Percentiles rank a stretch among this genome's conserved stretches.
These are phyloP conservation scores for Celastrina argiolus DNA, from an alignment of 2,888 invertebrate species.

Conservation along the genomic window DNA sequence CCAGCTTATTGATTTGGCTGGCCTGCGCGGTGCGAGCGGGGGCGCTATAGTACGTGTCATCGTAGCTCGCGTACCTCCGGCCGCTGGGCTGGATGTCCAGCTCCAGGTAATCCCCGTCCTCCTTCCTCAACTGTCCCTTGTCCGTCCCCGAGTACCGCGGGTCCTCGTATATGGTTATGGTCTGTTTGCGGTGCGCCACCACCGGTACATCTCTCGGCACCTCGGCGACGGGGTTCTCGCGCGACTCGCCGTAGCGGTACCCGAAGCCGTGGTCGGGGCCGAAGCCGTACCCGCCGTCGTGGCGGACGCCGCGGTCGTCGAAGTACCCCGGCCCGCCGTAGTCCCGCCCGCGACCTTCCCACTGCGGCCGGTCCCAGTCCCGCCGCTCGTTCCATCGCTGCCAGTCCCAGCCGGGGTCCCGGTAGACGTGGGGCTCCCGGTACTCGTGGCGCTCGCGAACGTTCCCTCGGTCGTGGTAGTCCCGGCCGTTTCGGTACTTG, in stretches of 20 bases:
- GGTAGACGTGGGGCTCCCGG: constrained; percentile 45
- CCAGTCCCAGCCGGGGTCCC: constrained; percentile 58
- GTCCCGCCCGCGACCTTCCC: constrained; percentile 52
- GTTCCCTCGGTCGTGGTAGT: constrained; percentile 58
- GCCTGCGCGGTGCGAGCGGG: constrained; percentile 52
- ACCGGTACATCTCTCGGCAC: constrained; percentile 58
- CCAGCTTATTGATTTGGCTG: constrained; percentile 71
- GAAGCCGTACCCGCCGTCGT: constrained; percentile 63
- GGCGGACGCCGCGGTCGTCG: constrained; percentile 59
- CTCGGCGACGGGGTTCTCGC: constrained; percentile 54
- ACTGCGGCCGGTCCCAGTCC: constrained; percentile 46
- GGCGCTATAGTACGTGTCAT: constrained; percentile 61
- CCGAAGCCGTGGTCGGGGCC: constrained; percentile 64
- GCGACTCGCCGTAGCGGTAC: constrained; percentile 61
- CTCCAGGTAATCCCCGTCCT: constrained; percentile 65
- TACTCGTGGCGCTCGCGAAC: constrained; percentile 55
- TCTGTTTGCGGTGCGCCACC: constrained; percentile 67
- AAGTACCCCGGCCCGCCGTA: constrained; percentile 66
- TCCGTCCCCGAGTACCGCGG: constrained; percentile 65
- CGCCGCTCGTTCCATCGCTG: constrained; percentile 50
- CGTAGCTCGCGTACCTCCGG: constrained; percentile 67
- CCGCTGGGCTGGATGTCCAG: constrained; percentile 67
- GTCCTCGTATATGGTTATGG: constrained; percentile 74
- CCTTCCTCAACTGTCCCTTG: constrained; percentile 56
- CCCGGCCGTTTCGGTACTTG: constrained; percentile 60